Evolutionary conservation across 2,113 vertebrate species (phyloP).

Genomic region (Eleginops maclovinus): DNA sequence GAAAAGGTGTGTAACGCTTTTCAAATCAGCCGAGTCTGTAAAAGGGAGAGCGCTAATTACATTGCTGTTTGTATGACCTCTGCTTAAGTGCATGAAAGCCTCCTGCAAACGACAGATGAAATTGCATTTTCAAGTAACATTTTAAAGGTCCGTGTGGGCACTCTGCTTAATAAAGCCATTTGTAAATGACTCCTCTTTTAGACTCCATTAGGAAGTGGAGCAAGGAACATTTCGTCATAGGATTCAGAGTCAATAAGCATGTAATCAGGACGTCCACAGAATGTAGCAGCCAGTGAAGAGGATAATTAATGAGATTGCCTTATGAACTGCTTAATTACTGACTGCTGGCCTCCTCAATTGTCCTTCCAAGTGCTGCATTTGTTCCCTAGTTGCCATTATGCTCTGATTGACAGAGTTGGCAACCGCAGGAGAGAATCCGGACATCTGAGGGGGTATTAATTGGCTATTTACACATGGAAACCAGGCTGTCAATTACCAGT

Average conservation of each 20-base stretch:
- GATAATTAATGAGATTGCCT: conserved; percentile 85
- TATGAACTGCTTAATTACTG: conserved; percentile 86
- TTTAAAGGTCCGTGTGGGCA: conserved; percentile 80
- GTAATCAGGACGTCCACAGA: conserved; percentile 82
- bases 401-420: conserved; percentile 72
- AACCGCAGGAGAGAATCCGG: conserved; percentile 57
- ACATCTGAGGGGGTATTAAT: conserved; percentile 75
- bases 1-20: conserved; percentile 77
- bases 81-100: conserved; percentile 82
- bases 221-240: conserved; percentile 75
- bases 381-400: conserved; percentile 77
- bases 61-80: conserved; percentile 78
- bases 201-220: conserved; percentile 84
- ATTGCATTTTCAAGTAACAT: conserved; percentile 84
- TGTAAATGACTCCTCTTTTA: conserved; percentile 85
- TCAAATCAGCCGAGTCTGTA: conserved; percentile 73
- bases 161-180: conserved; percentile 85
- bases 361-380: conserved; percentile 81
- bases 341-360: conserved; percentile 81
- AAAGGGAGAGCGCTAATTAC: conserved; percentile 77
- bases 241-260: conserved; percentile 83
- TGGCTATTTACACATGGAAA: conserved; percentile 81
- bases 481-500: conserved; percentile 81
- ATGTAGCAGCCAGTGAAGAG: conserved; percentile 71
- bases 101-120: conserved; percentile 80